These are phyloP conservation scores for Drosophila neonasuta DNA, from an alignment of 2,888 invertebrate genomes.

Conservation along the genomic window DNA sequence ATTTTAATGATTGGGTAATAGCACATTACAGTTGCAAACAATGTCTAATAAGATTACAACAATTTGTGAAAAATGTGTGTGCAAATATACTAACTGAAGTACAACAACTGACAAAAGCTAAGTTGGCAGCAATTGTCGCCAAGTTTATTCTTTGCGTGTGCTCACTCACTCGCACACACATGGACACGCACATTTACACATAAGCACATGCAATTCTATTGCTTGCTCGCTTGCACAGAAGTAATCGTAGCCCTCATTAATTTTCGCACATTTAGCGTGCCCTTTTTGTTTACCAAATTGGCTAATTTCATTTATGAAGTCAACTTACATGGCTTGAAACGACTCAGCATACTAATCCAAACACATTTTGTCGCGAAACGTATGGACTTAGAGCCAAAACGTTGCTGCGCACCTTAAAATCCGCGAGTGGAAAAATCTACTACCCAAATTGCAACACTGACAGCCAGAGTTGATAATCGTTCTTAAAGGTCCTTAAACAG, in stretches of 20 bases:
- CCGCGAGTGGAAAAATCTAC: conserved; percentile 62
- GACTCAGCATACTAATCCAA: conserved; percentile 42
- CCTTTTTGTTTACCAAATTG: conserved; percentile 17
- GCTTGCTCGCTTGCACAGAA: conserved; percentile 43
- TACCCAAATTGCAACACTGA: conserved; percentile 54
- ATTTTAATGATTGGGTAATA: neutral
- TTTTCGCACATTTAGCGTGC: conserved; percentile 29
- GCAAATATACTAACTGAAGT: conserved; percentile 9
- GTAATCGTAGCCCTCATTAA: conserved; percentile 27
- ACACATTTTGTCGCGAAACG: conserved; percentile 44
- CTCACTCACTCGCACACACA: conserved; percentile 31
- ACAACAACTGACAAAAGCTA: conserved; percentile 9
- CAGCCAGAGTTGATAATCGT: conserved; percentile 38
- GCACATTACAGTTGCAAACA: neutral
- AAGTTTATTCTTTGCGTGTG: conserved; percentile 39
- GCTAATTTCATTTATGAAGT: conserved; percentile 1
- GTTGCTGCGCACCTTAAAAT: conserved; percentile 47
- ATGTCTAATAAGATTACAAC: neutral
- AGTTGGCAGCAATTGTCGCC: conserved; percentile 51
- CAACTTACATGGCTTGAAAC: conserved; percentile 57
- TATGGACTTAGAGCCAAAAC: conserved; percentile 49
- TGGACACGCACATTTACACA: neutral
- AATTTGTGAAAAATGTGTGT: conserved; percentile 25
- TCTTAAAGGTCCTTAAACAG: conserved; percentile 22
- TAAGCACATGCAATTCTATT: conserved; percentile 17